A percentile compares a stretch with the other conserved stretches of the same genome.
phyloP scores from a whole-genome alignment of 2,113 vertebrate genomes.

The Laterallus jamaicensis region DNA sequence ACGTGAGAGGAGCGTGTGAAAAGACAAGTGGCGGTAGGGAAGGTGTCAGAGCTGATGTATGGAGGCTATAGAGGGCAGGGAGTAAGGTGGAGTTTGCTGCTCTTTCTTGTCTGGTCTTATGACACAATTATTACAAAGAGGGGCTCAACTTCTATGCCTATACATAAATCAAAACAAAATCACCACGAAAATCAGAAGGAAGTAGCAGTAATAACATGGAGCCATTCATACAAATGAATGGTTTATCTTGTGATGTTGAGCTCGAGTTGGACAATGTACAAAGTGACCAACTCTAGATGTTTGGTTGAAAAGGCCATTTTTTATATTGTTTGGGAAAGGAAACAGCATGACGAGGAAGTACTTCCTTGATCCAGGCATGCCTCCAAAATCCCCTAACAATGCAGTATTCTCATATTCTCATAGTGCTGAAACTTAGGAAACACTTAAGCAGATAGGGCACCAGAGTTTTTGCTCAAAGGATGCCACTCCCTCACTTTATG shows the following conservation, averaged over 20 bases:
- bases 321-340: constrained; percentile 81
- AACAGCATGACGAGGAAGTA: constrained; percentile 75
- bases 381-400: constrained; percentile 71
- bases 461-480: constrained; percentile 48
- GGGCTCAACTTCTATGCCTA: not conserved
- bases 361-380: constrained; percentile 74
- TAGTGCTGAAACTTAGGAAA: constrained; percentile 64
- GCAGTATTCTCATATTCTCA: constrained; percentile 63
- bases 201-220: constrained; percentile 55
- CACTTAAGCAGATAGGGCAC: constrained; percentile 53
- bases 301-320: constrained; percentile 68
- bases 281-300: constrained; percentile 62
- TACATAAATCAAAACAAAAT: constrained; percentile 69
- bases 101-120: not conserved
- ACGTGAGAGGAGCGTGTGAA: not conserved
- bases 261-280: constrained; percentile 69
- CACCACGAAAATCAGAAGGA: constrained; percentile 66
- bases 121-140: not conserved
- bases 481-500: constrained; percentile 51
- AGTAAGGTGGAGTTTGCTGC: not conserved
- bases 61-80: not conserved
- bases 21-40: not conserved
- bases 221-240: constrained; percentile 63
- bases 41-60: not conserved
- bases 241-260: constrained; percentile 37